Evolutionary conservation across 2,113 vertebrate genomes (phyloP).

Genomic region (Forbesichthys agassizii): DNA sequence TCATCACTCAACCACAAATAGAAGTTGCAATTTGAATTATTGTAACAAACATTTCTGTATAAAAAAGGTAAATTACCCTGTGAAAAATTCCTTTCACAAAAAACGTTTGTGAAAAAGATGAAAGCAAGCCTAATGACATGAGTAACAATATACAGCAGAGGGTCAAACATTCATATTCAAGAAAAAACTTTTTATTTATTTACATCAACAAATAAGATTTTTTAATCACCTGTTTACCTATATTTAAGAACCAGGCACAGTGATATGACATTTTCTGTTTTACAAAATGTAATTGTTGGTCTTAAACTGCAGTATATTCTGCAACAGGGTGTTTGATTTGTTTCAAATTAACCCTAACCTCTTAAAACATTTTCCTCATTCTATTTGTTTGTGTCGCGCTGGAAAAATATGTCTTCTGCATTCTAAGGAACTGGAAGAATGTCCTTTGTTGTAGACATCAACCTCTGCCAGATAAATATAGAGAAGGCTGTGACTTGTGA

Average conservation of each 20-base stretch:
- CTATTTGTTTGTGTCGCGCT: background rate
- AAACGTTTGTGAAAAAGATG: constrained; percentile 1
- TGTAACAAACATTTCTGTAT: background rate
- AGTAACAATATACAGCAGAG: too few species aligned
- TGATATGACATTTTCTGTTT: too few species aligned
- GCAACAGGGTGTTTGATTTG: too few species aligned
- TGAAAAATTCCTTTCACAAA: background rate
- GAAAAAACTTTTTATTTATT: constrained; percentile 32
- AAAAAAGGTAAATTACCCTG: background rate
- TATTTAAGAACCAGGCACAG: background rate
- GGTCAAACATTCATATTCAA: background rate
- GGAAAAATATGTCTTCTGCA: too few species aligned
- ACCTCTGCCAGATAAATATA: background rate
- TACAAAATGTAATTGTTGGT: too few species aligned
- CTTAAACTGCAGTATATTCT: too few species aligned
- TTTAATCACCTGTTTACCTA: background rate
- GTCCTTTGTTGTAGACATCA: too few species aligned
- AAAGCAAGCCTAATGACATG: background rate
- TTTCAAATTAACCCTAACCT: too few species aligned
- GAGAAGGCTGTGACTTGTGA: too few species aligned
- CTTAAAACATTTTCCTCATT: background rate
- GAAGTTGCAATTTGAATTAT: too few species aligned
- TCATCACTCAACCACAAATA: too few species aligned
- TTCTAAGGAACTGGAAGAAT: too few species aligned
- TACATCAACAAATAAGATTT: constrained; percentile 27